phyloP scores from a whole-genome alignment of 2,888 invertebrate species.

The Ormia ochracea region DNA sequence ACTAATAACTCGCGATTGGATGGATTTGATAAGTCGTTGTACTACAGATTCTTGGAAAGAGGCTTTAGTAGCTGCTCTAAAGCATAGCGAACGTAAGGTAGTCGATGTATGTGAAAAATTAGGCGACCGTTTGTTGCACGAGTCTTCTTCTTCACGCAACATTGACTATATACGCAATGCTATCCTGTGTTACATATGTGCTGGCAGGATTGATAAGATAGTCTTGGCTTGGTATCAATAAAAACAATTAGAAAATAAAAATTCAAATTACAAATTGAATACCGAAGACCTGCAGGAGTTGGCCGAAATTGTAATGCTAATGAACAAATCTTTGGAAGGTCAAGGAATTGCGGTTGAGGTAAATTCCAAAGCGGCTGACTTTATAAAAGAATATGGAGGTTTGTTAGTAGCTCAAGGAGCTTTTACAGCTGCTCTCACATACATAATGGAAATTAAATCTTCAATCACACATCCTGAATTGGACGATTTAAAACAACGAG shows the following conservation, averaged over 20 bases:
- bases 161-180: conserved; percentile 81
- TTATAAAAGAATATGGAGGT: conserved; percentile 88
- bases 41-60: conserved; percentile 91
- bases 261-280: conserved; percentile 69
- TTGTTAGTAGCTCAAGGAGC: conserved; percentile 91
- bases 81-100: conserved; percentile 86
- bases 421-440: conserved; percentile 85
- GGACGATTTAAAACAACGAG: conserved; percentile 80
- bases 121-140: conserved; percentile 86
- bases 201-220: conserved; percentile 87
- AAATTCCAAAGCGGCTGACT: conserved; percentile 83
- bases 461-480: conserved; percentile 76
- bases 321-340: conserved; percentile 84
- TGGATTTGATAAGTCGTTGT: conserved; percentile 83
- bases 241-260: conserved; percentile 72
- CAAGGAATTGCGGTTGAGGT: conserved; percentile 80
- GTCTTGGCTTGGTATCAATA: conserved; percentile 81
- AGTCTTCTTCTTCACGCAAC: conserved; percentile 77
- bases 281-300: conserved; percentile 81
- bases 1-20: conserved; percentile 89
- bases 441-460: conserved; percentile 80
- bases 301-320: conserved; percentile 87
- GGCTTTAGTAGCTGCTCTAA: conserved; percentile 88
- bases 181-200: conserved; percentile 90
- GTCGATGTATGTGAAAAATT: conserved; percentile 87